phyloP scores from a whole-genome alignment of 2,113 vertebrate species.

The Sialia sialis region DNA sequence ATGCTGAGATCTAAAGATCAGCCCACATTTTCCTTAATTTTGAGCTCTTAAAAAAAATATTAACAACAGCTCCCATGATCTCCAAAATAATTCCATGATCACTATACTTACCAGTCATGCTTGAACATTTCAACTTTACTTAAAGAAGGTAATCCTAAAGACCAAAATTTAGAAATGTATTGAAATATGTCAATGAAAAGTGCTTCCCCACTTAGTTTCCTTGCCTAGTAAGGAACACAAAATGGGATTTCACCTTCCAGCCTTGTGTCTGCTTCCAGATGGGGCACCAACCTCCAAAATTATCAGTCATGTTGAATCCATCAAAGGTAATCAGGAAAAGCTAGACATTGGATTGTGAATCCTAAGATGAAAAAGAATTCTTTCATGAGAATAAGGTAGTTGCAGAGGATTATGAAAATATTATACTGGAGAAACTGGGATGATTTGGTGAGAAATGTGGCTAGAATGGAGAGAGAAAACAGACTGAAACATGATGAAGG shows the following conservation, averaged over 20 bases:
- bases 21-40: accelerated
- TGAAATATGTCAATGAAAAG: neutral
- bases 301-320: neutral
- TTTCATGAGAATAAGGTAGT: neutral
- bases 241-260: neutral
- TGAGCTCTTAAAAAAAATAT: neutral
- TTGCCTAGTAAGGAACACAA: neutral
- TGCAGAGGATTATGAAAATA: neutral
- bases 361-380: neutral
- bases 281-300: neutral
- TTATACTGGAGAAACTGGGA: neutral
- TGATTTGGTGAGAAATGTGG: neutral
- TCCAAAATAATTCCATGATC: neutral
- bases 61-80: neutral
- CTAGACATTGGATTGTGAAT: neutral
- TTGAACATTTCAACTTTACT: neutral
- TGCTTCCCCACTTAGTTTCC: neutral
- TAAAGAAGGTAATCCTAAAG: neutral
- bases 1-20: neutral
- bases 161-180: neutral
- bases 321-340: neutral
- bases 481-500: neutral
- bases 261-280: neutral
- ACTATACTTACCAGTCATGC: neutral
- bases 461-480: neutral